Evolutionary conservation across 2,113 vertebrate species (phyloP).

Genomic region (Myotis davidii): DNA sequence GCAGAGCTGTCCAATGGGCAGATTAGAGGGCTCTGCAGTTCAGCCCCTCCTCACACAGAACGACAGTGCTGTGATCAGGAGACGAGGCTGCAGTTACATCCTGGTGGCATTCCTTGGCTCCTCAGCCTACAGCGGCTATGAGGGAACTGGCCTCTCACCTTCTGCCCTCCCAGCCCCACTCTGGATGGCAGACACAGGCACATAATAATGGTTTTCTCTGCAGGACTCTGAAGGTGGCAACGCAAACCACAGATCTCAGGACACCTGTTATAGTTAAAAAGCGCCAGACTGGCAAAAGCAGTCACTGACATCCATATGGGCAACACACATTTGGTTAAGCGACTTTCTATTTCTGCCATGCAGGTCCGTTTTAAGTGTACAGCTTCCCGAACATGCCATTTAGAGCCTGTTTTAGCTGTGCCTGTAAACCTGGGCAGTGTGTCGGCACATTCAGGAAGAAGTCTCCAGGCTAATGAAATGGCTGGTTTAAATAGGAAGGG

Average conservation of each 20-base stretch:
- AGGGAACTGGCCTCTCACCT: neutral
- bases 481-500: neutral
- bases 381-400: neutral
- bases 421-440: neutral
- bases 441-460: neutral
- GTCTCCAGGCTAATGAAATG: neutral
- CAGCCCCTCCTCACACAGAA: neutral
- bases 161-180: neutral
- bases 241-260: neutral
- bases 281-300: neutral
- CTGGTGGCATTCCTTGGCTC: neutral
- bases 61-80: neutral
- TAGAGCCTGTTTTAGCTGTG: neutral
- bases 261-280: slow-evolving; percentile 24
- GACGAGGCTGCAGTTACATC: neutral
- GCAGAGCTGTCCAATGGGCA: accelerated
- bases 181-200: neutral
- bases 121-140: neutral
- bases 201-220: neutral
- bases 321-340: neutral
- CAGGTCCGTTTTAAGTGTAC: slow-evolving; percentile 55
- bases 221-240: neutral
- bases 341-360: slow-evolving; percentile 46
- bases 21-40: neutral
- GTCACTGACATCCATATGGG: neutral